phyloP scores from a whole-genome alignment of 1,140 invertebrate species.

The Vanessa atalanta region DNA sequence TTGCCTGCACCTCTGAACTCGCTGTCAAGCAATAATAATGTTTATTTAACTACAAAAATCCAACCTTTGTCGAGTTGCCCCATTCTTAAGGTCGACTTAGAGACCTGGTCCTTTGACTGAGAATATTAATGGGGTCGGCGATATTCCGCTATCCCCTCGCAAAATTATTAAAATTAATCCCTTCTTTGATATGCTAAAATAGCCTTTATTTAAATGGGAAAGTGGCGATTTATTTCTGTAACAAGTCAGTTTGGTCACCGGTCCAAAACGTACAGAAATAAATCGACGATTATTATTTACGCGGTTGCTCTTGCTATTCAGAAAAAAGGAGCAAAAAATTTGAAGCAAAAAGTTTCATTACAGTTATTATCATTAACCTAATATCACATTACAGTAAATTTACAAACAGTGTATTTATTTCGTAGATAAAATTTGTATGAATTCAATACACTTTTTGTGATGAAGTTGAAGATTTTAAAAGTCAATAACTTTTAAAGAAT shows the following conservation, averaged over 20 bases:
- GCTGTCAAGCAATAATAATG: too few species aligned
- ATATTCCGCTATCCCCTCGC: neutral
- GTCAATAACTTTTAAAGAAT: too few species aligned
- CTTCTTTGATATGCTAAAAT: neutral
- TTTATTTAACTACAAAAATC: neutral
- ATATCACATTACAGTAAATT: too few species aligned
- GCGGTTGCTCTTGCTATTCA: neutral
- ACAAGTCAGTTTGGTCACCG: too few species aligned
- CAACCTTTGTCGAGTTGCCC: neutral
- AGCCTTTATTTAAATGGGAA: neutral
- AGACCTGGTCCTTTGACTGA: neutral
- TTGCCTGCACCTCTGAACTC: too few species aligned
- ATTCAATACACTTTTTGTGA: too few species aligned
- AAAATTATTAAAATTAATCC: conserved; percentile 11
- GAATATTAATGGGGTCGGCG: neutral
- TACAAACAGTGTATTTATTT: too few species aligned
- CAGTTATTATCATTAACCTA: too few species aligned
- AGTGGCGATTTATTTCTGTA: neutral
- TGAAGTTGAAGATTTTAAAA: too few species aligned
- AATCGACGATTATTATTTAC: too few species aligned
- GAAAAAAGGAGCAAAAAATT: neutral
- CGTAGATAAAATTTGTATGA: too few species aligned
- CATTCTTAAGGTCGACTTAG: neutral
- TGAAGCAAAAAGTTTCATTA: neutral
- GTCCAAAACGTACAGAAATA: too few species aligned